Evolutionary conservation across 2,797 vertebrate species (phyloP), one percentile per base, ranked within the genome.

Genomic region (Vultur gryphus): DNA sequence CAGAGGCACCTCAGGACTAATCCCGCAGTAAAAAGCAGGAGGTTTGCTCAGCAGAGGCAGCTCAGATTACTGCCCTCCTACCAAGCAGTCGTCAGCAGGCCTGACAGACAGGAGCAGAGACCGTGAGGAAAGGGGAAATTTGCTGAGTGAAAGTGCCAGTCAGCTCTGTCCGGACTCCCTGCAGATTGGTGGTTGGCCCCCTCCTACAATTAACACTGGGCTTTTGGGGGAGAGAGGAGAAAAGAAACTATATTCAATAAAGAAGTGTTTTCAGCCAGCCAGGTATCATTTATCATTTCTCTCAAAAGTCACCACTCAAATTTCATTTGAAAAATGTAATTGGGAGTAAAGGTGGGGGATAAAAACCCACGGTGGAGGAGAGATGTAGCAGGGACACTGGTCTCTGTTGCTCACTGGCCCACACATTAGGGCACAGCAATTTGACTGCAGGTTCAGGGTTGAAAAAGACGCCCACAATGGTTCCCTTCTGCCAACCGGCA

Each of bases 21-120:
- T 17, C 93, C 65, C 71, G 64, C 93, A 76, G 95, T 10, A 28
- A 64, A 77, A 48, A 64, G 83, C 82, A 58, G 78, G 95, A 92
- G 94, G 93, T 84, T 96, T 72, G 78, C 93, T 81, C 91, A 67
- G 95, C 94, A 83, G 93, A 97, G 95, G 94, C 97, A 94, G 98
- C 97, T 98, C 97, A 76, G 97, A 98, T 98, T 98, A 98, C 98
- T 94, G 97, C 97, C 96, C 93, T 98, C 95, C 97, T 95, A 90
- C 97, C 95, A 92, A 91, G 98, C 98, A 98, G 98, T 98, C 97
- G 77, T 97, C 89, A 93, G 96, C 94, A 46, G 39, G 94, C 78
- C 94, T 87, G 97, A 96, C 86, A 89, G 97, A 97, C 98, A 95
- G 97, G 91, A 95, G 97, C 97, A 59, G 84, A 85, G 95, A 95